phyloP scores from a whole-genome alignment of 2,797 vertebrate genomes.

The Mormyrops boulengeri region DNA sequence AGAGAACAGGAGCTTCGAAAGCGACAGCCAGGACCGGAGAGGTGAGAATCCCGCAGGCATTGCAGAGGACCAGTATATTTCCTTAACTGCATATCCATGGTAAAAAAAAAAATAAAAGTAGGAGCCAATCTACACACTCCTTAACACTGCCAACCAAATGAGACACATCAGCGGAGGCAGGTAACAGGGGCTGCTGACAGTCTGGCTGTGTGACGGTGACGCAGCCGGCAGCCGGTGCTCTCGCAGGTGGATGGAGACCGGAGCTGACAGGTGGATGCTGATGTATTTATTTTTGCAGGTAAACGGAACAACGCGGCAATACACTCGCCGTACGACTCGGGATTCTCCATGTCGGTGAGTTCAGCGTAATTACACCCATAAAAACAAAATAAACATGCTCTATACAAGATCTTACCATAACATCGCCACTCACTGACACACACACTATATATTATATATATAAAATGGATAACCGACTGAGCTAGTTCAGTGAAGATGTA shows the following conservation, averaged over 20 bases:
- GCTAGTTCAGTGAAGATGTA: too few species aligned
- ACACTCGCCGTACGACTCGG: constrained; percentile 59
- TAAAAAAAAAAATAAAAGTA: not conserved
- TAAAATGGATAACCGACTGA: too few species aligned
- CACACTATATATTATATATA: not conserved
- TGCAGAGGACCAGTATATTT: not conserved
- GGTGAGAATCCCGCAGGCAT: constrained; percentile 36
- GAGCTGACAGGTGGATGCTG: not conserved
- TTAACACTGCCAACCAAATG: not conserved
- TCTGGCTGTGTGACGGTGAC: not conserved
- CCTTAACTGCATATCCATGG: not conserved
- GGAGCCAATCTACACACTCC: not conserved
- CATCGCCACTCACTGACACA: not conserved
- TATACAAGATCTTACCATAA: not conserved
- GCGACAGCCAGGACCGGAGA: constrained; percentile 41
- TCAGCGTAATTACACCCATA: not conserved
- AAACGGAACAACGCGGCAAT: constrained; percentile 36
- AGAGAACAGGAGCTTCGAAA: constrained; percentile 73
- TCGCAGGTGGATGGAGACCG: not conserved
- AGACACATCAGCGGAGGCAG: not conserved
- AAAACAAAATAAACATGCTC: not conserved
- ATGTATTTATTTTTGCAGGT: constrained; percentile 39
- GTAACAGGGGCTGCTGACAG: not conserved
- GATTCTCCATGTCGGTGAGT: constrained; percentile 61
- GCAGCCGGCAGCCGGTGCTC: not conserved